Base-by-base conservation (phyloP, 2,797 vertebrate species). In the Mallotus villosus region DNA sequence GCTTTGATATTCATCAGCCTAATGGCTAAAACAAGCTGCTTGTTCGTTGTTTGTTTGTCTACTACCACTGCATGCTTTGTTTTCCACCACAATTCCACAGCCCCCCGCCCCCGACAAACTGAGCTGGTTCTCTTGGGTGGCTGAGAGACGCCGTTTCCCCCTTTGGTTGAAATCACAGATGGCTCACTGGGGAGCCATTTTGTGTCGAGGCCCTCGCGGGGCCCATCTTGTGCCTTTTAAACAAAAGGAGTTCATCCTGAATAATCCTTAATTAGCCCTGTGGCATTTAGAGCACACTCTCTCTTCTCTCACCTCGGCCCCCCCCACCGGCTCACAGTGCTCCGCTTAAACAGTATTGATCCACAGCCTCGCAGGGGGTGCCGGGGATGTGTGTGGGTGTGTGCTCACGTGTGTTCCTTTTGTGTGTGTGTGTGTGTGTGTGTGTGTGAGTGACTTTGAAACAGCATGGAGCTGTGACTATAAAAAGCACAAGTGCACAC, bases 251-350 rank as follows among this genome's bases (percentile, higher is more conserved):
- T 87, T 88, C 81, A 89, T 88, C 80, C 82, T 77, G 75, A 85
- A 78, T 86, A 87, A 87, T 87, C 85, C 86, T 88, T 90, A 88
- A 90, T 88, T 88, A 86, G 82, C 78, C 83, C 82, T 80, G 70
- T 85, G 86, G 85, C 85, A 88, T 89, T 89, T 58, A 78, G 70
- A 83, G 80, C 81, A 81, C 80, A 82, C 78, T 82, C 80, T 75
- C 71, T 6, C 73, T 73, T 76, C 85, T 78, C 79, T 84, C 81
- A 78, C 68, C 76, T 81, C 14, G 55, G 55, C 60, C 68, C 80
- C 79, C 82, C 78, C 82, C 76, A 78, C 80, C 74, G 79, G 79
- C 71, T 41, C 81, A 46, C 74, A 78, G 82, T 79, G 6, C 12
- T 63, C 63, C 25, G 21, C 76, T 85, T 86, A 87, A 87, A 84